Base-by-base conservation (phyloP, 1,140 invertebrate genomes). In the Solenopsis invicta region DNA sequence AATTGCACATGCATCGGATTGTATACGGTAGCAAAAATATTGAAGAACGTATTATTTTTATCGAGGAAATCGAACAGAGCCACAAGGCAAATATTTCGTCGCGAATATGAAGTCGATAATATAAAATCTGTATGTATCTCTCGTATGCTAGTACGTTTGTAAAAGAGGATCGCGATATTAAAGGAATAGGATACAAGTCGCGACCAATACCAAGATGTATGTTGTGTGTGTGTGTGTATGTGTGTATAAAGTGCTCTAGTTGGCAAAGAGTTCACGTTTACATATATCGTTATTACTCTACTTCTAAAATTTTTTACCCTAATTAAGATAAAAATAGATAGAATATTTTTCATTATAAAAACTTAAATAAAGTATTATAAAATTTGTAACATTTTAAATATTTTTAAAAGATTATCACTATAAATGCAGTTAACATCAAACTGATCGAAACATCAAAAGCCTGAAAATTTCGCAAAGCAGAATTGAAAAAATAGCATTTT, bases 1-100 rank as follows among this genome's bases (percentile, higher is more conserved):
- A 84, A 84, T 62, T 75, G 45, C 13, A 54, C 48, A 10, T 61
- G 41, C 34, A 50, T 62, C 54, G 13, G 13, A 61, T 84, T 74
- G 13, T 62, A 52, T 61, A 84, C 13, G n/a, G 24, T 61, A 62
- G 54, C 41, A 21, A 52, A 75, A 75, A 50, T 82, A 74, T 61
- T 48, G 24, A 18, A 6, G 24, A 56, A 74, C 41, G 45, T 74
- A 74, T 74, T 24, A 41, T 74, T 84, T 84, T 84, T 74, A 74
- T 82, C 78, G 50, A 18, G 16, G 37, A 59, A 82, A 72, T 82
- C 67, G 54, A 82, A 74, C 41, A 29, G 61, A 37, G 80, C 67
- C 69, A 24, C 67, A 45, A 82, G 67, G 54, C 41, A 74, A 82
- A 82, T 74, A 82, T 82, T 82, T 82, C 54, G 41, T 82, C 67